phyloP scores from a whole-genome alignment of 2,113 vertebrate genomes.

The Menura novaehollandiae region DNA sequence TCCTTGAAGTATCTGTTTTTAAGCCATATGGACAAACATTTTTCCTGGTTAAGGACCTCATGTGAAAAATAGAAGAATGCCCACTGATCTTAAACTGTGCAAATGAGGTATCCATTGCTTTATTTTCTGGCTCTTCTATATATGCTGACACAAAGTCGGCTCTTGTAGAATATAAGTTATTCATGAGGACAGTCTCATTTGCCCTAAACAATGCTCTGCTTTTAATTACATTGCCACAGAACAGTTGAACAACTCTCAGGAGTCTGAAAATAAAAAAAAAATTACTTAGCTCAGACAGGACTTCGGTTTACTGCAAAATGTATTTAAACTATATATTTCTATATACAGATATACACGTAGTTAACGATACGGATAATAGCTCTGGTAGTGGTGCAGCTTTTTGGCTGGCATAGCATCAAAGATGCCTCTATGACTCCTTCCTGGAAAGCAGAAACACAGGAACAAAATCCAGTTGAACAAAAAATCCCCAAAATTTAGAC shows the following conservation, averaged over 20 bases:
- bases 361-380: not conserved
- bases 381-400: not conserved
- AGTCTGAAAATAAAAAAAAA: not conserved
- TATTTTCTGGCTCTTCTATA: not conserved
- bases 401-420: not conserved
- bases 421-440: not conserved
- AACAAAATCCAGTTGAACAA: not conserved
- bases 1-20: not conserved
- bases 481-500: not conserved
- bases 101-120: not conserved
- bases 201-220: conserved; percentile 18
- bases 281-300: not conserved
- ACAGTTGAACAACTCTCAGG: conserved; percentile 11
- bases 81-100: not conserved
- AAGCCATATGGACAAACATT: not conserved
- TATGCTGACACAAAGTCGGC: not conserved
- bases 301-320: not conserved
- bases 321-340: not conserved
- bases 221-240: conserved; percentile 17
- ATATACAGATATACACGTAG: not conserved
- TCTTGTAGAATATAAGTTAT: conserved; percentile 14
- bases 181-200: conserved; percentile 34
- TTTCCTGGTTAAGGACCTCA: not conserved
- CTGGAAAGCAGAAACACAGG: not conserved
- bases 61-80: not conserved